A percentile compares a stretch with the other conserved stretches of the same genome.
These are phyloP conservation scores for Gallirallus australis DNA, from an alignment of 2,797 vertebrate genomes.

Conservation along the genomic window DNA sequence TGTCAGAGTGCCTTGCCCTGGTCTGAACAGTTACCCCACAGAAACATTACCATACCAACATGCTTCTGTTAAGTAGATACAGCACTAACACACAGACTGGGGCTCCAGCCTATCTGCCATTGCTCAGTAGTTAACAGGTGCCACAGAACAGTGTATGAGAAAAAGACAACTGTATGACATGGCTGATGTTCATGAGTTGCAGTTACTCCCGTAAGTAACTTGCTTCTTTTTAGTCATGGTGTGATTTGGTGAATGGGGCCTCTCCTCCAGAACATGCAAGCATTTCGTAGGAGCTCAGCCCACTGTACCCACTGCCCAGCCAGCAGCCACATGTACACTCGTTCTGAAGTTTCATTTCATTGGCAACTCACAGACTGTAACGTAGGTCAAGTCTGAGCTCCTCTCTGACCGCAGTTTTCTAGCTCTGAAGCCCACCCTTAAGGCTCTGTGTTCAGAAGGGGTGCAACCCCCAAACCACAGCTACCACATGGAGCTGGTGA, in stretches of 20 bases:
- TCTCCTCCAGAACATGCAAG: neutral
- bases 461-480: neutral
- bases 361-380: neutral
- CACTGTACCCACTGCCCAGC: neutral
- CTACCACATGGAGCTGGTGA: neutral
- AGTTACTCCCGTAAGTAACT: fast-evolving
- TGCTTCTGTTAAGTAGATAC: neutral
- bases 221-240: neutral
- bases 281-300: neutral
- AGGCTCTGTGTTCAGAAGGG: neutral
- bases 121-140: neutral
- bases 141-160: neutral
- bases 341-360: neutral
- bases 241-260: neutral
- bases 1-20: neutral
- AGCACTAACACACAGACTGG: neutral
- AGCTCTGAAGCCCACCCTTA: neutral
- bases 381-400: neutral
- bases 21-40: too few relatives aligned
- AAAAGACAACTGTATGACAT: neutral
- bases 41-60: neutral
- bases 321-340: neutral
- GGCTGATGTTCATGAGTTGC: fast-evolving
- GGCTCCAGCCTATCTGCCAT: neutral
- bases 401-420: neutral